Conservation (phyloP, 2,888 invertebrate genomes). For the Cenopis cana region DNA sequence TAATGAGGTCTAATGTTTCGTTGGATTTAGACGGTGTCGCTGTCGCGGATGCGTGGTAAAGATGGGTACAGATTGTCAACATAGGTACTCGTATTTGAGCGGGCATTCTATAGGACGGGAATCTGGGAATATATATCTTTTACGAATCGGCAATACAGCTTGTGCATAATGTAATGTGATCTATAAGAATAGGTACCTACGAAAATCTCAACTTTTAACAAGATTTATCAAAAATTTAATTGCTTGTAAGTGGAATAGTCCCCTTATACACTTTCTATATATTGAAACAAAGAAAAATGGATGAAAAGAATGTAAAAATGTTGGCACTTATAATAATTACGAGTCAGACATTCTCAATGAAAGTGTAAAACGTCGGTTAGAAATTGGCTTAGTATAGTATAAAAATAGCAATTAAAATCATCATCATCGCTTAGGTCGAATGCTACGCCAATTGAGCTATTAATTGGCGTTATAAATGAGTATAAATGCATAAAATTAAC, state of each 20-base stretch:
- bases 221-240: too few relatives aligned
- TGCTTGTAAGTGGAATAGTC: too few relatives aligned
- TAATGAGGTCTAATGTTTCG: conserved; percentile 48
- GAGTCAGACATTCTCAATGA: neutral
- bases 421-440: neutral
- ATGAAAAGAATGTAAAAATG: too few relatives aligned
- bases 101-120: too few relatives aligned
- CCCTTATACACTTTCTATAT: too few relatives aligned
- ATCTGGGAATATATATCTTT: neutral
- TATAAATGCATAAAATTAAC: conserved; percentile 29
- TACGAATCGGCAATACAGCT: neutral
- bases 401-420: too few relatives aligned
- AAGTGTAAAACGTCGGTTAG: neutral
- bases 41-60: conserved; percentile 11
- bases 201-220: too few relatives aligned
- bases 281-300: too few relatives aligned
- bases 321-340: too few relatives aligned
- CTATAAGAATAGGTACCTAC: neutral
- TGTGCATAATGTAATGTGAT: neutral
- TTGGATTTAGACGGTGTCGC: conserved; percentile 20
- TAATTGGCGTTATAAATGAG: conserved; percentile 26
- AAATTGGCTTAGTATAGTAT: too few relatives aligned
- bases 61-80: conserved; percentile 20
- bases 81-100: too few relatives aligned
- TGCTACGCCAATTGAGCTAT: conserved; percentile 5